Evolutionary conservation across 1,140 invertebrate species (phyloP), one percentile per base, ranked within the genome.

Genomic region (Hyles euphorbiae): DNA sequence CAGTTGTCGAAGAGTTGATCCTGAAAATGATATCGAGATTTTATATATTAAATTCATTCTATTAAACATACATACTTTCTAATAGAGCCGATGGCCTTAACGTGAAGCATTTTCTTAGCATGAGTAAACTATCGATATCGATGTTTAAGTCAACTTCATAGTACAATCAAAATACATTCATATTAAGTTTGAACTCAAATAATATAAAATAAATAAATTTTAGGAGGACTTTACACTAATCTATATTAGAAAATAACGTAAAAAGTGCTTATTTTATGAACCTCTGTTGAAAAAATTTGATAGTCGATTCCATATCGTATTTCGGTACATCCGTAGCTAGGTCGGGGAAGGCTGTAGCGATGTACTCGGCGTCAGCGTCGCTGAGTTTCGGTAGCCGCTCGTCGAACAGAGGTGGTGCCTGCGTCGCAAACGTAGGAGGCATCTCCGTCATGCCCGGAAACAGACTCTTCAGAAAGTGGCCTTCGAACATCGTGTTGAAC

Each of bases 391-490:
- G 96, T 43, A 97, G 83, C 34, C 89, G 89, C 8, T 90, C 91
- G 76, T 97, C 96, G 74, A 97, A 97, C 7, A 90, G 85, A 0
- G 92, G 88, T 0, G 96, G 95, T 34, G 94, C 91, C 72, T 95
- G 91, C 0, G 94, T 96, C 2, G 96, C 97, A 83, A 96, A 98
- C 0, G 93, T 82, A 1, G 97, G 95, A 4, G 97, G 96, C 43
- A 93, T 88, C 72, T 98, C 96, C 51, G 95, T 93, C 83, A 98
- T 92, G 0, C 97, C 97, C 3, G 95, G 94, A 78, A 99, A 98
- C 33, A 99, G 81, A 11, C 91, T 91, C 58, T 93, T 93, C 2
- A 99, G 83, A 78, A 99, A 98, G 83, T 98, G 97, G 0, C 94
- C 94, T 9, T 96, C 94, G 75, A 97, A 95, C 65, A 93, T 90